These are phyloP conservation scores for Heptranchias perlo DNA, from an alignment of 2,113 vertebrate genomes.

Conservation along the genomic window DNA sequence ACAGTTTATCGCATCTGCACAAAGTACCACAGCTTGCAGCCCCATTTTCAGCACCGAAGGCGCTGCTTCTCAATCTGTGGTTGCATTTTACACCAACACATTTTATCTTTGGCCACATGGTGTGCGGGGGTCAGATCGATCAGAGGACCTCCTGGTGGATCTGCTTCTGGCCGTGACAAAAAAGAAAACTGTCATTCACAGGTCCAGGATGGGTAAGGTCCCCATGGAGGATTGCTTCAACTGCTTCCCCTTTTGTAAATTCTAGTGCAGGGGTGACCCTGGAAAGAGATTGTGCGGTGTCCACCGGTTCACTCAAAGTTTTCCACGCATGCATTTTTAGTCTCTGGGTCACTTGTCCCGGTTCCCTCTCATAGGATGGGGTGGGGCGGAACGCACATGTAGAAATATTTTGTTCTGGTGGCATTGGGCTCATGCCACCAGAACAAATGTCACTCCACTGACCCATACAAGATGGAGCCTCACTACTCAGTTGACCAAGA, in stretches of 20 bases:
- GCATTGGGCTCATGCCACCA: too few relatives aligned
- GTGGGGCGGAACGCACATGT: background rate
- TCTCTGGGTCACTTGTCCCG: background rate
- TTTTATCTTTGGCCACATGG: background rate
- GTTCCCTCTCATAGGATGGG: background rate
- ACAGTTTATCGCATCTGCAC: background rate
- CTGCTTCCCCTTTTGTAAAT: background rate
- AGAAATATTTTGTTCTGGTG: too few relatives aligned
- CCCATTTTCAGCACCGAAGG: background rate
- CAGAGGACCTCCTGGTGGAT: background rate
- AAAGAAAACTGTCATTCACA: background rate
- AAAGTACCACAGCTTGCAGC: background rate
- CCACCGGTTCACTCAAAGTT: background rate
- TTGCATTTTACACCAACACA: background rate
- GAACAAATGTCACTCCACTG: background rate
- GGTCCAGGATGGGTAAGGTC: background rate
- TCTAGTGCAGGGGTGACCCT: background rate
- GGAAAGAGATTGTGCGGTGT: background rate
- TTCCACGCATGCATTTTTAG: background rate
- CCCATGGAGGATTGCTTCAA: background rate
- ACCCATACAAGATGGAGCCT: background rate
- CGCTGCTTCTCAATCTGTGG: background rate
- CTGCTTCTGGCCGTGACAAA: background rate
- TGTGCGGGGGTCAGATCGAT: background rate
- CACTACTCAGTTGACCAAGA: background rate